Percentiles rank a stretch among this genome's conserved stretches.
Conservation (phyloP, 1,140 invertebrate species). For the Zophobas atratus region DNA sequence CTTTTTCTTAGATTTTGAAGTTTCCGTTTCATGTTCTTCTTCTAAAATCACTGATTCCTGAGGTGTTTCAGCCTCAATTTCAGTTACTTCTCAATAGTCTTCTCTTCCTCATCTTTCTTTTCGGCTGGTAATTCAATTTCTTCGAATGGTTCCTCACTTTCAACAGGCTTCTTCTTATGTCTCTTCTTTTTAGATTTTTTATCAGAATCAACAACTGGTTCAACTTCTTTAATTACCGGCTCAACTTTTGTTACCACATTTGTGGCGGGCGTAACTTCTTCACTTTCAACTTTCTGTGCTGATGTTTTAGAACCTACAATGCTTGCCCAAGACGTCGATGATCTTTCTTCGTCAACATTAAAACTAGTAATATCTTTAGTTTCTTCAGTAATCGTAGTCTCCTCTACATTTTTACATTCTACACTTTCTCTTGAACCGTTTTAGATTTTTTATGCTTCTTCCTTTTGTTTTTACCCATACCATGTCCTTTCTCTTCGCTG, state of each 20-base stretch:
- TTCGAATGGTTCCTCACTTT: slow-evolving; percentile 27
- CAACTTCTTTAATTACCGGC: slow-evolving; percentile 67
- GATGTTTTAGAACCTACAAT: slow-evolving; percentile 31
- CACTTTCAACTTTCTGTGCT: slow-evolving; percentile 1
- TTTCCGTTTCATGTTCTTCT: background rate
- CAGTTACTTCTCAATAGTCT: slow-evolving; percentile 61
- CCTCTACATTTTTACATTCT: slow-evolving; percentile 3
- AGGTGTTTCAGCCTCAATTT: slow-evolving; percentile 59
- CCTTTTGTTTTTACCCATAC: slow-evolving; percentile 19
- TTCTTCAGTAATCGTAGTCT: background rate
- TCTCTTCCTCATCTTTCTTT: slow-evolving; percentile 40
- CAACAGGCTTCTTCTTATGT: slow-evolving; percentile 41
- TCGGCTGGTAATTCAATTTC: slow-evolving; percentile 23
- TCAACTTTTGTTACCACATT: slow-evolving; percentile 68
- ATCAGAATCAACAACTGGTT: slow-evolving; percentile 6
- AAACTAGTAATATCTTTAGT: background rate
- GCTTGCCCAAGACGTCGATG: slow-evolving; percentile 14
- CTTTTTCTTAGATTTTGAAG: slow-evolving; percentile 21
- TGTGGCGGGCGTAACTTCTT: slow-evolving; percentile 26
- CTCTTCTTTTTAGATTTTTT: slow-evolving; percentile 49
- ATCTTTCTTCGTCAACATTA: slow-evolving; percentile 17
- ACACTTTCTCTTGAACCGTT: background rate
- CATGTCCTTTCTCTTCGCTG: slow-evolving; percentile 28
- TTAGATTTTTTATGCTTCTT: slow-evolving; percentile 34
- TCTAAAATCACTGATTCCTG: slow-evolving; percentile 33